Evolutionary conservation across 2,797 vertebrate species (phyloP).

Genomic region (Florisuga fusca): DNA sequence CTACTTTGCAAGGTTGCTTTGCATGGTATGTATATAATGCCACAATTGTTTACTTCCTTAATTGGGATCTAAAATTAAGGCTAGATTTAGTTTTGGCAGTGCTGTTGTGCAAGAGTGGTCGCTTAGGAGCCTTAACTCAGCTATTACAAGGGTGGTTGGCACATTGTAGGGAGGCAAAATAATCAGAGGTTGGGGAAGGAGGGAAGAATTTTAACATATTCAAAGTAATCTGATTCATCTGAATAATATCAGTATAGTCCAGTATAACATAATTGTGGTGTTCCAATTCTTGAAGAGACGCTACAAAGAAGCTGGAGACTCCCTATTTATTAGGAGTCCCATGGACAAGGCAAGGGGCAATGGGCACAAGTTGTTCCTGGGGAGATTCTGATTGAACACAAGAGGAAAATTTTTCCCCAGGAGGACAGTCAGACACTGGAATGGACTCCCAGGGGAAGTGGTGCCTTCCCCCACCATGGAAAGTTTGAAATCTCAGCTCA

Average conservation of each 20-base stretch:
- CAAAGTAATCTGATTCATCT: background rate
- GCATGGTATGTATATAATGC: background rate
- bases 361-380: no score
- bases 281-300: no score
- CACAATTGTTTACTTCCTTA: background rate
- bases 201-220: background rate
- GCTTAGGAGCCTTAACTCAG: background rate
- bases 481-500: no score
- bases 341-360: no score
- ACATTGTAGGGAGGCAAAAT: background rate
- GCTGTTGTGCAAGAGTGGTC: background rate
- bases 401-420: no score
- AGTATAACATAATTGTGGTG: no score
- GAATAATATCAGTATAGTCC: background rate
- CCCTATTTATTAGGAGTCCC: no score
- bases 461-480: no score
- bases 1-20: background rate
- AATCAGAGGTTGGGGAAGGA: background rate
- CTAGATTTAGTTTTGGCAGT: background rate
- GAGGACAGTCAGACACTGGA: no score
- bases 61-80: background rate
- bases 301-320: no score
- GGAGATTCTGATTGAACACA: no score
- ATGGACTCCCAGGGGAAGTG: no score
- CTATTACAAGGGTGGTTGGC: background rate